These are phyloP conservation scores for Channa striata DNA, from an alignment of 2,797 vertebrate species.

Conservation along the genomic window DNA sequence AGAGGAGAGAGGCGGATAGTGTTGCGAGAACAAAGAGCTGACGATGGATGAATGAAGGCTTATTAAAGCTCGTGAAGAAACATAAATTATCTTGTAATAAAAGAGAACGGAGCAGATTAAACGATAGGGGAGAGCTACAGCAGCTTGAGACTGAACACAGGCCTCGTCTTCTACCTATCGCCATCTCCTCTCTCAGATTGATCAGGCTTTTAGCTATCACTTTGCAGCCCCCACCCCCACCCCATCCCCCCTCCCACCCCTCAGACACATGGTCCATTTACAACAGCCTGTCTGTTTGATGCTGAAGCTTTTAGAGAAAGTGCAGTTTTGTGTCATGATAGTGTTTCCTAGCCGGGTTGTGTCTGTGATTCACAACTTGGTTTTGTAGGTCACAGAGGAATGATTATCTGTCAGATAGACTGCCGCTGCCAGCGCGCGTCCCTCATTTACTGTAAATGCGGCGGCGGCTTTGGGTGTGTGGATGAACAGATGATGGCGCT, in stretches of 20 bases:
- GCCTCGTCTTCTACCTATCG: not conserved
- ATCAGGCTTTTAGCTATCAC: slow-evolving; percentile 38
- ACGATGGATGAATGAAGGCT: not conserved
- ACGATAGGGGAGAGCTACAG: not conserved
- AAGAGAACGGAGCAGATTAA: slow-evolving; percentile 6
- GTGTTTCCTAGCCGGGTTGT: not conserved
- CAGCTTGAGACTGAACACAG: not conserved
- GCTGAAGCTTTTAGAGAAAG: slow-evolving; percentile 11
- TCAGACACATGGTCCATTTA: slow-evolving; percentile 6
- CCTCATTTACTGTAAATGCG: not conserved
- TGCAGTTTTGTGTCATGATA: slow-evolving; percentile 17
- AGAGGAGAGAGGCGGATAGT: not conserved
- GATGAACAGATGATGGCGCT: not conserved
- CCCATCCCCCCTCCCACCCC: not conserved
- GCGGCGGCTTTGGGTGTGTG: slow-evolving; percentile 3
- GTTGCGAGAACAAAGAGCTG: not conserved
- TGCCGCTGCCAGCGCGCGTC: not conserved
- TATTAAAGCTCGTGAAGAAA: slow-evolving; percentile 17
- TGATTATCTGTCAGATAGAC: not conserved
- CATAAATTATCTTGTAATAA: slow-evolving; percentile 2
- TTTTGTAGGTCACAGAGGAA: not conserved
- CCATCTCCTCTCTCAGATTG: not conserved
- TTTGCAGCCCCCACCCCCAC: slow-evolving; percentile 5
- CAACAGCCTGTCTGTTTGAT: not conserved
- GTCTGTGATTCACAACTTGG: not conserved